These are phyloP conservation scores for Macaria liturata DNA, from an alignment of 2,888 invertebrate species.

Conservation along the genomic window DNA sequence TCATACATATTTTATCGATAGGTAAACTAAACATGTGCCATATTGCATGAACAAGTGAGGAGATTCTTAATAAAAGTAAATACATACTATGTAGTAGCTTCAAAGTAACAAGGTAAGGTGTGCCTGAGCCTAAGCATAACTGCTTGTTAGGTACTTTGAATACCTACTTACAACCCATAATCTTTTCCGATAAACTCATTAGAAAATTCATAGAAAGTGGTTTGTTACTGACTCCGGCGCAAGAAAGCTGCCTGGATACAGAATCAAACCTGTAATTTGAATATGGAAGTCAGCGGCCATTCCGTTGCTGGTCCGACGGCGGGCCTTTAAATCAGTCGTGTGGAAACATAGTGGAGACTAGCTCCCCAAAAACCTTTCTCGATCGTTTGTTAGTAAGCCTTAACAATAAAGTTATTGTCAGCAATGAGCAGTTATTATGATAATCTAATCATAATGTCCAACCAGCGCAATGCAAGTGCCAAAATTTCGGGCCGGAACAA, in stretches of 20 bases:
- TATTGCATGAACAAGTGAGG: no score
- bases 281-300: conserved; percentile 52
- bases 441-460: conserved; percentile 12
- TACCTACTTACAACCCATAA: no score
- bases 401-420: conserved; percentile 23
- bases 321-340: conserved; percentile 52
- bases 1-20: no score
- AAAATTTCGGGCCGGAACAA: conserved; percentile 4
- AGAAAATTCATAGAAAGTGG: conserved; percentile 26
- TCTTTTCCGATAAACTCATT: conserved; percentile 13
- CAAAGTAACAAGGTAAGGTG: no score
- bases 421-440: conserved; percentile 13
- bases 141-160: no score
- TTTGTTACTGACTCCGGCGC: conserved; percentile 17
- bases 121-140: no score
- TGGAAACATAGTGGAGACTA: conserved; percentile 47
- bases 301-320: conserved; percentile 22
- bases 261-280: conserved; percentile 70
- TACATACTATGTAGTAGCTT: no score
- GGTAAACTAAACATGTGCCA: no score
- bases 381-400: conserved; percentile 18
- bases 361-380: conserved; percentile 41
- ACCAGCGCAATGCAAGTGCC: conserved; percentile 2
- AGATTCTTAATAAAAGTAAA: no score
- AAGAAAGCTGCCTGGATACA: conserved; percentile 40